Evolutionary conservation across 2,888 invertebrate species (phyloP).

Genomic region (Calliscelio sp.): DNA sequence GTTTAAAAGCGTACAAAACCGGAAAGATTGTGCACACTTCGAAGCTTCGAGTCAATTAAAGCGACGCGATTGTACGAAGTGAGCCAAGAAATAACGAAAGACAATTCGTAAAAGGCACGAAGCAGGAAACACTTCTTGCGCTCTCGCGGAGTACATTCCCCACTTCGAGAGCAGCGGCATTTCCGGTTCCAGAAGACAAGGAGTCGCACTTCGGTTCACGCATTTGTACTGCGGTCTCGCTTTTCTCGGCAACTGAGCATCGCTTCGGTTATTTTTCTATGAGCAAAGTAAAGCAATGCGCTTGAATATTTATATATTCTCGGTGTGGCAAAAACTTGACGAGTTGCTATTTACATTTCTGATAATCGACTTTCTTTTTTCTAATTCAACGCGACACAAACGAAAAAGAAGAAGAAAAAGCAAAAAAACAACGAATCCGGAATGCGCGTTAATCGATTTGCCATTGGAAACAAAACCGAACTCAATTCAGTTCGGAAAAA

Average conservation of each 20-base stretch:
- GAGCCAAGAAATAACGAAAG: conserved; percentile 66
- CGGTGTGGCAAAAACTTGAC: conserved; percentile 42
- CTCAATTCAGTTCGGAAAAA: neutral
- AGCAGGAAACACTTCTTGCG: conserved; percentile 65
- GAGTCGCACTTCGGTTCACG: conserved; percentile 69
- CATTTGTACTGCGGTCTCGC: conserved; percentile 57
- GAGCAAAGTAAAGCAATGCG: conserved; percentile 23
- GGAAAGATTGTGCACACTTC: conserved; percentile 51
- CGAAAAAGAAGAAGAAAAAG: conserved; percentile 17
- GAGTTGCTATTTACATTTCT: conserved; percentile 47
- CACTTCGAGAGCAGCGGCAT: conserved; percentile 37
- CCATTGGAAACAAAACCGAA: conserved; percentile 7
- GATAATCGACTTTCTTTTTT: conserved; percentile 54
- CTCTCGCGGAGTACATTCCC: conserved; percentile 57
- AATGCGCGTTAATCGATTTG: conserved; percentile 8
- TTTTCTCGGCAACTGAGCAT: conserved; percentile 47
- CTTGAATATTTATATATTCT: conserved; percentile 54
- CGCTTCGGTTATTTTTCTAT: conserved; percentile 39
- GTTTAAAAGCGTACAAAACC: conserved; percentile 40
- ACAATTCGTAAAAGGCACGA: conserved; percentile 65
- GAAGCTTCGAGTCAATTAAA: conserved; percentile 61
- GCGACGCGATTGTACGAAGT: conserved; percentile 67
- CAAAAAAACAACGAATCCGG: too few relatives aligned
- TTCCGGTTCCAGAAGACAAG: conserved; percentile 72
- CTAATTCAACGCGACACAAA: neutral